Conservation (phyloP, 1,140 invertebrate genomes). For the Popillia japonica region DNA sequence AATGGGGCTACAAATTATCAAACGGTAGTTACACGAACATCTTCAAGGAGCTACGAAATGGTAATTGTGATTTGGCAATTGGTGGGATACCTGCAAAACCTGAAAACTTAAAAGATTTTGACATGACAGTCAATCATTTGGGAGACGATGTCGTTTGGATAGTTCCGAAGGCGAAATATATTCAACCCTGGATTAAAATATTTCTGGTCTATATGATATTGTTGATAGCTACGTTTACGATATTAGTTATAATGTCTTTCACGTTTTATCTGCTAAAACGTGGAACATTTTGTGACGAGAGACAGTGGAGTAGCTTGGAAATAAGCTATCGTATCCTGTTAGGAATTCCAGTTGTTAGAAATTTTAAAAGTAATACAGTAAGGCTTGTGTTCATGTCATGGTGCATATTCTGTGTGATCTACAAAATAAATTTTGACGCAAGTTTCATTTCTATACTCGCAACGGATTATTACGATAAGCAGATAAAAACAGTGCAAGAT, state of each 20-base stretch:
- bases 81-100: not conserved
- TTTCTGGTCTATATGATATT: not conserved
- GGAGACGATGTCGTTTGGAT: conserved; percentile 1
- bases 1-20: conserved; percentile 27
- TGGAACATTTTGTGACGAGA: not conserved
- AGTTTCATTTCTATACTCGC: not conserved
- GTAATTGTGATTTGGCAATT: conserved; percentile 19
- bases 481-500: conserved; percentile 14
- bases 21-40: conserved; percentile 25
- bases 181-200: not conserved
- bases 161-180: not conserved
- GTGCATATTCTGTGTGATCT: not conserved
- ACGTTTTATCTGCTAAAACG: not conserved
- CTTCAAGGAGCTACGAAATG: not conserved
- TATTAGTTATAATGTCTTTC: not conserved
- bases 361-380: not conserved
- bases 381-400: not conserved
- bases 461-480: not conserved
- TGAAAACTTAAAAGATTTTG: conserved; percentile 25
- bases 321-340: not conserved
- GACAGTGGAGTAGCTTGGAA: not conserved
- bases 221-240: not conserved
- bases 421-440: not conserved
- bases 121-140: conserved; percentile 7
- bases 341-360: not conserved